phyloP scores from a whole-genome alignment of 2,888 invertebrate genomes.

The Hypomecis atomaria region DNA sequence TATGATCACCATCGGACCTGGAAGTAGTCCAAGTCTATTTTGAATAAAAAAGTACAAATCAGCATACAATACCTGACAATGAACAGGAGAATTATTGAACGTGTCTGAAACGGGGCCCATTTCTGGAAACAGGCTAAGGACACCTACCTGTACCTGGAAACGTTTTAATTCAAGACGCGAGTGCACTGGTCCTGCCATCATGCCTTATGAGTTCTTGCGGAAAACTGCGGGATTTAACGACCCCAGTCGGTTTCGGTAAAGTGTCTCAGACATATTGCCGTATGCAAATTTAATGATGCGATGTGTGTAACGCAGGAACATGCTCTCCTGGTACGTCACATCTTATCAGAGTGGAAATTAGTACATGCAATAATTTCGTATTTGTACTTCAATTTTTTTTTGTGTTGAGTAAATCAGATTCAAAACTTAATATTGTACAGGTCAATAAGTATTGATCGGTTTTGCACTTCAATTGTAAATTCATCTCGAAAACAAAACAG shows the following conservation, averaged over 20 bases:
- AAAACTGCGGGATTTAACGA: slow-evolving; percentile 62
- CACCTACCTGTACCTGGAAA: slow-evolving; percentile 51
- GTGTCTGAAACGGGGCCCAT: slow-evolving; percentile 26
- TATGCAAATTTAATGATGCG: slow-evolving; percentile 72
- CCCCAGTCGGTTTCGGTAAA: slow-evolving; percentile 52
- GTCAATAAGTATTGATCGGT: no score
- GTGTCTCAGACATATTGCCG: slow-evolving; percentile 65
- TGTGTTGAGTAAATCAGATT: no score
- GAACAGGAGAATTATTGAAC: not conserved
- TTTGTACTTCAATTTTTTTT: no score
- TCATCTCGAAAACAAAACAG: no score
- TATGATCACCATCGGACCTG: no score
- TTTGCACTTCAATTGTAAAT: no score
- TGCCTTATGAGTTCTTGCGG: slow-evolving; percentile 56
- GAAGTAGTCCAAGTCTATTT: no score
- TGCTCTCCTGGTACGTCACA: no score
- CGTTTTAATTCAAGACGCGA: slow-evolving; percentile 50
- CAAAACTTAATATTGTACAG: no score
- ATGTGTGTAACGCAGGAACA: slow-evolving; percentile 48
- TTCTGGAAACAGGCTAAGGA: slow-evolving; percentile 36
- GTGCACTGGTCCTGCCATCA: slow-evolving; percentile 52
- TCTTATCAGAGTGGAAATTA: no score
- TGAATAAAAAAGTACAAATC: no score
- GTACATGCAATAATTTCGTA: no score
- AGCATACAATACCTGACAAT: slow-evolving; percentile 15